Base-by-base conservation (phyloP, 2,113 vertebrate species). In the Semicossyphus pulcher region DNA sequence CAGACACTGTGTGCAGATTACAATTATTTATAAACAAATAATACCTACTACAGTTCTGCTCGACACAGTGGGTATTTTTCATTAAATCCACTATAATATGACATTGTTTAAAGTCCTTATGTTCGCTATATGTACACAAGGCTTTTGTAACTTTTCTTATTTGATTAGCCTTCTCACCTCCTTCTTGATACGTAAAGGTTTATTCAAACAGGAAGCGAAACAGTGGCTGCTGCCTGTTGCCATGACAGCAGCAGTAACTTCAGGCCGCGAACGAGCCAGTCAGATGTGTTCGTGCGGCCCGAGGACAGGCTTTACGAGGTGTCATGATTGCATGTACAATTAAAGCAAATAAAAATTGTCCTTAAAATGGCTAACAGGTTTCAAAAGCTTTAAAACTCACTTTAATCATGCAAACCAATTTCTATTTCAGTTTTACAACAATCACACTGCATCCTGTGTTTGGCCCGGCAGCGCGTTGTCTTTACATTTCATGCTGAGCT, bases 301-400 rank as follows among this genome's bases (percentile, higher is more conserved):
- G 21, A 83, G 80, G 79, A 73, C 60, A 12, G 1, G 6, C 20
- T 92, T 92, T 88, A 92, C 16, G 78, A 88, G 78, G 89, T 85
- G 90, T 75, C 80, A 89, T 89, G 87, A 92, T 92, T 90, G 76
- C 34, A 34, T 47, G 57, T 61, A 18, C 58, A 73, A 87, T 90
- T 89, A 80, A 82, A 86, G 67, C 80, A 64, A 79, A 78, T 88
- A 26, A 88, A 86, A 81, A 76, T 1, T 72, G 72, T 82, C 80
- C 86, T 78, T 78, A 49, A 85, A 91, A 89, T 70, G 54, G 26
- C 62, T 78, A 69, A 69, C 87, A 88, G 83, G 72, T 76, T 89
- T 83, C 28, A 60, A 60, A 83, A 72, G 3, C 66, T 41, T 70
- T 72, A 81, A 87, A 84, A 75, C 28, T 18, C 47, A 59, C 52